Evolutionary conservation across 2,113 vertebrate species (phyloP), one percentile per base, ranked within the genome.

Genomic region (Crotalus tigris): DNA sequence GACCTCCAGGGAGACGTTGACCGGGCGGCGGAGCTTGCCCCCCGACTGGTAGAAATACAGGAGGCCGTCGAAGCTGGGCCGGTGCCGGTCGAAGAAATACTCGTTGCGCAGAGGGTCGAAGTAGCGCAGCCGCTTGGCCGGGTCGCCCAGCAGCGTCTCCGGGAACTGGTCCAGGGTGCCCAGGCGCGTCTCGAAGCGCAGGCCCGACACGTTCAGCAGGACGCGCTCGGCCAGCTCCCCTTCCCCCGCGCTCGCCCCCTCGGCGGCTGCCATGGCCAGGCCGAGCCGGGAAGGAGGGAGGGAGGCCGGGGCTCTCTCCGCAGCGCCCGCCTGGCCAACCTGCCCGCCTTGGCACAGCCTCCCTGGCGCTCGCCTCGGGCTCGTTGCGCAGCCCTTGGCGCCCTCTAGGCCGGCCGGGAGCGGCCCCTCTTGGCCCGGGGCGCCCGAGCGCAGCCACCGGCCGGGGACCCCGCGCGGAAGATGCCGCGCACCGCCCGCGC

Each of bases 1-100:
- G 90, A 99, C 98, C 21, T 99, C 99, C 0, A 99, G 98, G 9
- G 99, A 98, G 92, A 99, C 99, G 0, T 99, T 99, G 94, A 99
- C 99, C 0, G 99, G 99, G 90, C 99, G 96, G 17, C 99, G 97
- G 93, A 99, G 98, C 95, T 98, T 98, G 2, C 99, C 99, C 0
- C 99, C 99, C 0, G 99, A 99, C 97, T 99, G 99, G 93, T 99
- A 99, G 88, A 99, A 99, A 95, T 99, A 99, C 3, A 99, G 96
- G 94, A 99, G 99, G 85, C 98, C 99, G 5, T 99, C 99, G 58
- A 99, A 99, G 94, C 99, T 99, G 87, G 99, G 99, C 24, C 99
- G 97, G 97, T 99, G 98, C 12, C 99, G 98, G 95, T 99, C 99
- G n/a, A 99, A 99, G 94, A 99, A 99, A 97, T 99, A 99, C 97